phyloP scores from a whole-genome alignment of 2,888 invertebrate genomes.

The Apantesis nais region DNA sequence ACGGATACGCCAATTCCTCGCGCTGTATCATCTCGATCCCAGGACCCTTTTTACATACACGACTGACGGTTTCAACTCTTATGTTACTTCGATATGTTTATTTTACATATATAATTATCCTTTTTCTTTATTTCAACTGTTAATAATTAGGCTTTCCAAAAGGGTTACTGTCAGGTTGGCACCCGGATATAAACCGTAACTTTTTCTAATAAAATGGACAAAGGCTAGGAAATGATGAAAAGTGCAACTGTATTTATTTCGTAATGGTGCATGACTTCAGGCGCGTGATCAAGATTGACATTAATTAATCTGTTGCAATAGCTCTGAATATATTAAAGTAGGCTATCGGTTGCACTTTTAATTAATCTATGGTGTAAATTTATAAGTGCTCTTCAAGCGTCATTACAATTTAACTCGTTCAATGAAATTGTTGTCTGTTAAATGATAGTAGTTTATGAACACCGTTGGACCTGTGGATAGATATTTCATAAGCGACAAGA shows the following conservation, averaged over 20 bases:
- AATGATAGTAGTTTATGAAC: not conserved
- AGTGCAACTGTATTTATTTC: not conserved
- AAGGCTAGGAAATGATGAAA: not conserved
- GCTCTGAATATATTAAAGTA: not conserved
- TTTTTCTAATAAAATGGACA: not conserved
- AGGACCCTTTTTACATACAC: not conserved
- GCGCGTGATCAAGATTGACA: not conserved
- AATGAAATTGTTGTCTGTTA: not conserved
- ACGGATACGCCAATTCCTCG: not conserved
- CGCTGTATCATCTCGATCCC: not conserved
- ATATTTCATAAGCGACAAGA: slow-evolving; percentile 4
- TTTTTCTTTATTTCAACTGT: too few species aligned
- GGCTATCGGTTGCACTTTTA: not conserved
- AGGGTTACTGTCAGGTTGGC: not conserved
- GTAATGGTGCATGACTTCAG: not conserved
- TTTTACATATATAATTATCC: not conserved
- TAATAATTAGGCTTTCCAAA: not conserved
- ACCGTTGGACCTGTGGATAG: not conserved
- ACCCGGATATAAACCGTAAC: not conserved
- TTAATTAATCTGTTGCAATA: not conserved
- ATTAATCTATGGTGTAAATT: not conserved
- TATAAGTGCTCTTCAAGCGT: not conserved
- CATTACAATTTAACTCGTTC: not conserved
- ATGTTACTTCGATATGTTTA: not conserved
- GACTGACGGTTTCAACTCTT: not conserved